Evolutionary conservation across 2,113 vertebrate species (phyloP), one percentile per base, ranked within the genome.

Genomic region (Pteronura brasiliensis): DNA sequence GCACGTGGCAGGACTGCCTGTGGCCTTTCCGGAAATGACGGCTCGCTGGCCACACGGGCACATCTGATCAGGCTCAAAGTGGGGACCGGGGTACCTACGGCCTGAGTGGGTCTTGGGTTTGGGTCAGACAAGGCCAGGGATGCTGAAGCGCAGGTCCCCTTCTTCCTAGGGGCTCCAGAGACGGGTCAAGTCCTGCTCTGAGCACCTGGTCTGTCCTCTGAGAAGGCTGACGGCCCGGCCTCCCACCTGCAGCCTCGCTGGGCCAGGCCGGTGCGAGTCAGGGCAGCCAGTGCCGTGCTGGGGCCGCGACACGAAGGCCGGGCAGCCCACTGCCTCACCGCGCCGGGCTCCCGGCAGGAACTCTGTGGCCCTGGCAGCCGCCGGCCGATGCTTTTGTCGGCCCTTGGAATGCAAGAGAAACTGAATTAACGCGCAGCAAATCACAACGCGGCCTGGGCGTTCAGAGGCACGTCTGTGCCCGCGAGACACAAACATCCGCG

Each of bases 1-100:
- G 71, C 36, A 6, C 21, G 21, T 7, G 36, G 36, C 10, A 0
- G 71, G 21, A 72, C 49, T 13, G 12, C 49, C 47, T 49, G 47
- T 49, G 47, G 49, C 49, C 97, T 97, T 98, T 96, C 98, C 96
- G 96, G 88, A 97, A 97, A 97, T 72, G 0, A 97, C 95, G 98
- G 97, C 96, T 95, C 96, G 76, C 81, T 90, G 97, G 94, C 97
- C 90, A 92, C 87, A 98, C 94, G 88, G 97, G 96, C 23, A 67
- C 47, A 85, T 93, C 91, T 96, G 98, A 97, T 97, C n/a, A 67
- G 97, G 86, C 98, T 97, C 97, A 86, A 93, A 96, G 96, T 97
- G 97, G 95, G 95, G 84, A 94, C 57, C 74, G 76, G 15, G 20
- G 52, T 63, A 84, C 80, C 80, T 94, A 90, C 39, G 88, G 91